These are phyloP conservation scores for Pyrgus malvae DNA, from an alignment of 2,888 invertebrate genomes.

Conservation along the genomic window DNA sequence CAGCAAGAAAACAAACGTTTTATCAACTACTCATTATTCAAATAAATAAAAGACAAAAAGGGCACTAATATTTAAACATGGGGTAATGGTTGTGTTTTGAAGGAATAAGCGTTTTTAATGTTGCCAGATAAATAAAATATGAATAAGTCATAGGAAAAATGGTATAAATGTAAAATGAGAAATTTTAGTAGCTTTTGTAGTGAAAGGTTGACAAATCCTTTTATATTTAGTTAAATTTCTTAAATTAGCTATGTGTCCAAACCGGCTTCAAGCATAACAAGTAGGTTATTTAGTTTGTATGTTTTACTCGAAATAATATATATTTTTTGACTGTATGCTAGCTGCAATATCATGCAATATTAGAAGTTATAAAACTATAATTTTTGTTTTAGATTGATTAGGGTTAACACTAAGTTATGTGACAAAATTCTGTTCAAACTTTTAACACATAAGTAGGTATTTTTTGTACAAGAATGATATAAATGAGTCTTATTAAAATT, in stretches of 20 bases:
- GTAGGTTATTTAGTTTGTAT: conserved; percentile 2
- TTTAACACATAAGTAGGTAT: neutral
- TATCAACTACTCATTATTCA: conserved; percentile 1
- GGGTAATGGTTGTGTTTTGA: conserved; percentile 2
- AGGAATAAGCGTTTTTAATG: neutral
- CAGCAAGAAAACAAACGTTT: neutral
- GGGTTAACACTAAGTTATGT: neutral
- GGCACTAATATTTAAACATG: conserved; percentile 9
- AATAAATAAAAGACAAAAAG: conserved; percentile 14
- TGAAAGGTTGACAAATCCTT: neutral
- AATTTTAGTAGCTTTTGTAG: neutral
- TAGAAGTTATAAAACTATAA: neutral
- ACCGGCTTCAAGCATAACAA: too few relatives aligned
- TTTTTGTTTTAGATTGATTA: conserved; percentile 1
- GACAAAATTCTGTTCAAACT: neutral
- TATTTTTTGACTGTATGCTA: conserved; percentile 14
- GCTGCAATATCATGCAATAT: conserved; percentile 18
- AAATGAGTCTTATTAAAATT: too few relatives aligned
- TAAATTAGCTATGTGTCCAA: too few relatives aligned
- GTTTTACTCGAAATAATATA: conserved; percentile 21
- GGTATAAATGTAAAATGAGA: neutral
- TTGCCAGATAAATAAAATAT: neutral
- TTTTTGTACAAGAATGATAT: too few relatives aligned
- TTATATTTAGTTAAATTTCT: neutral
- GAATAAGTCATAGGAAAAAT: neutral